Conservation (phyloP, 2,113 vertebrate species). For the Tupaia chinensis region DNA sequence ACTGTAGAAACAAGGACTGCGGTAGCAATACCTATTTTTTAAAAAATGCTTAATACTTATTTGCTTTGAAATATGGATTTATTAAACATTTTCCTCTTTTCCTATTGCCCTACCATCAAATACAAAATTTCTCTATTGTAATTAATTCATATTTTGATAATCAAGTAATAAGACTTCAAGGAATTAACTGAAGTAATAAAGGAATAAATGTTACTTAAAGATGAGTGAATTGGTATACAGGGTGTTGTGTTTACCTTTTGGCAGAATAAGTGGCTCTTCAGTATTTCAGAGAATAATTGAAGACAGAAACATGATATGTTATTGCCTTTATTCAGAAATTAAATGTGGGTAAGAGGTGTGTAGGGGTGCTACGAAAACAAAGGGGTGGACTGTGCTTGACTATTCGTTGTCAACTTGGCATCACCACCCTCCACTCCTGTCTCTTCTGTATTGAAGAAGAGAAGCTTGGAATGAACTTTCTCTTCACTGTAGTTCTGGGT, state of each 20-base stretch:
- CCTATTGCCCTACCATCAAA: not conserved
- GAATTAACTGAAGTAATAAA: not conserved
- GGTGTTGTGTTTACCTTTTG: not conserved
- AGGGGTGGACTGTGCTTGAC: not conserved
- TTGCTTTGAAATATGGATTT: not conserved
- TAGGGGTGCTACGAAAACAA: not conserved
- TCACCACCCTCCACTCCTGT: rapidly evolving
- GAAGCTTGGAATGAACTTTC: not conserved
- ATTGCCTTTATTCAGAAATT: not conserved
- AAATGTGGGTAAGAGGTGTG: not conserved
- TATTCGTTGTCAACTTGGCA: not conserved
- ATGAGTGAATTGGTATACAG: not conserved
- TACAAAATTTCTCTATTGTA: not conserved
- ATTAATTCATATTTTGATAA: not conserved
- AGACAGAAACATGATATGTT: not conserved
- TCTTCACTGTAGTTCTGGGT: not conserved
- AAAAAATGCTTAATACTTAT: not conserved
- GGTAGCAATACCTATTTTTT: not conserved
- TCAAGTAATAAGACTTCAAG: not conserved
- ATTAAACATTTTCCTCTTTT: not conserved
- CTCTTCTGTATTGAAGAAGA: not conserved
- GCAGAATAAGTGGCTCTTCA: not conserved
- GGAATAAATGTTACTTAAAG: not conserved
- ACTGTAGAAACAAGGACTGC: not conserved
- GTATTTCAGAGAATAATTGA: not conserved